These are phyloP conservation scores for Papilio protenor DNA, from an alignment of 2,888 invertebrate genomes.

Conservation along the genomic window DNA sequence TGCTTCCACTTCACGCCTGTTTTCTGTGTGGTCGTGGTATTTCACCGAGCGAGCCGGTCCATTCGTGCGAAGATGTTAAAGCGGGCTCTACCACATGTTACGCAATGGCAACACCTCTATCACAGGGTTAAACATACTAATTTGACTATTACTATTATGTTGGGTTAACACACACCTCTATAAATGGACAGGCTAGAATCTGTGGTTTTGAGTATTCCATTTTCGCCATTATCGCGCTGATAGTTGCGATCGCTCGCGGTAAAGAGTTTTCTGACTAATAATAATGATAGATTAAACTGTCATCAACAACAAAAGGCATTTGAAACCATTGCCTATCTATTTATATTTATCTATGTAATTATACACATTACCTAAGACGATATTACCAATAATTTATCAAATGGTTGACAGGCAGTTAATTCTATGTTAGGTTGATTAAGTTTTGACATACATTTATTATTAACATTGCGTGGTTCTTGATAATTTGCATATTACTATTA, in stretches of 20 bases:
- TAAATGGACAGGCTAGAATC: background rate
- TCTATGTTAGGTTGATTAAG: background rate
- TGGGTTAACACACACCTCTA: background rate
- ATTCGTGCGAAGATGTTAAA: too few relatives aligned
- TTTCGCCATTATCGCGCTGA: too few relatives aligned
- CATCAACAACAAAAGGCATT: background rate
- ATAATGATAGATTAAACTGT: background rate
- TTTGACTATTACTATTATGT: background rate
- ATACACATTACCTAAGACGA: background rate
- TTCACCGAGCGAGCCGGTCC: too few relatives aligned
- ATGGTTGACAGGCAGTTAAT: background rate
- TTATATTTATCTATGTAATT: too few relatives aligned
- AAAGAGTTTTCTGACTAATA: too few relatives aligned
- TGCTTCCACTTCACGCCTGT: too few relatives aligned
- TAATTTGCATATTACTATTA: background rate
- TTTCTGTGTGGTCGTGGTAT: too few relatives aligned
- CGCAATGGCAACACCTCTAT: background rate
- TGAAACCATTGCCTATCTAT: background rate
- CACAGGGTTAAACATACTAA: too few relatives aligned
- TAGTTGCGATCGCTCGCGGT: too few relatives aligned
- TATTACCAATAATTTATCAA: slow-evolving; percentile 10
- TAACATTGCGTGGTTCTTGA: background rate
- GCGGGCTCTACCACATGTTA: too few relatives aligned
- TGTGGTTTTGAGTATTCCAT: too few relatives aligned
- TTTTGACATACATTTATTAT: background rate